These are phyloP conservation scores for Enteromius thamalakanensis DNA, from an alignment of 2,797 vertebrate genomes.

Conservation along the genomic window DNA sequence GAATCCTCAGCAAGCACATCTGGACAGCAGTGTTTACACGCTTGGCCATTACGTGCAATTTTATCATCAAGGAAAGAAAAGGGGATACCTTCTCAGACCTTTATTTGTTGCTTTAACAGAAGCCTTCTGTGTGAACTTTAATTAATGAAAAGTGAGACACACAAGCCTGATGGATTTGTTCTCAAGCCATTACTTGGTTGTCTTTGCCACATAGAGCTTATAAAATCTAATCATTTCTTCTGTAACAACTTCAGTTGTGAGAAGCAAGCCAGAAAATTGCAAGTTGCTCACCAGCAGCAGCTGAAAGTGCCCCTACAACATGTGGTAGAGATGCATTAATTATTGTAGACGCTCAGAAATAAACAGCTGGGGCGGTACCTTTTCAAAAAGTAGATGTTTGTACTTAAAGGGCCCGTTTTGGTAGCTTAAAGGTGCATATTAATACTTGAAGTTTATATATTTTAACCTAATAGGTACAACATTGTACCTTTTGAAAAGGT, in stretches of 20 bases:
- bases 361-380: too few species aligned
- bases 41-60: not conserved
- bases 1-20: conserved; percentile 39
- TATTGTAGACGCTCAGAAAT: not conserved
- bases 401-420: too few species aligned
- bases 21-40: conserved; percentile 5
- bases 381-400: too few species aligned
- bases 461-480: too few species aligned
- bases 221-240: not conserved
- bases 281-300: not conserved
- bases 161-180: not conserved
- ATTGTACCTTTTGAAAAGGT: too few species aligned
- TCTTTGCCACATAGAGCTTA: not conserved
- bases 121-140: not conserved
- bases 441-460: too few species aligned
- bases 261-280: not conserved
- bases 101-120: not conserved
- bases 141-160: not conserved
- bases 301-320: not conserved
- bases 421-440: too few species aligned
- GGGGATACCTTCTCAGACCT: not conserved
- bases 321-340: not conserved
- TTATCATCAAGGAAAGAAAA: not conserved
- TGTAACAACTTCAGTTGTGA: not conserved
- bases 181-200: not conserved